These are phyloP conservation scores for Etia nguti DNA, from an alignment of 2,113 vertebrate genomes.

Conservation along the genomic window DNA sequence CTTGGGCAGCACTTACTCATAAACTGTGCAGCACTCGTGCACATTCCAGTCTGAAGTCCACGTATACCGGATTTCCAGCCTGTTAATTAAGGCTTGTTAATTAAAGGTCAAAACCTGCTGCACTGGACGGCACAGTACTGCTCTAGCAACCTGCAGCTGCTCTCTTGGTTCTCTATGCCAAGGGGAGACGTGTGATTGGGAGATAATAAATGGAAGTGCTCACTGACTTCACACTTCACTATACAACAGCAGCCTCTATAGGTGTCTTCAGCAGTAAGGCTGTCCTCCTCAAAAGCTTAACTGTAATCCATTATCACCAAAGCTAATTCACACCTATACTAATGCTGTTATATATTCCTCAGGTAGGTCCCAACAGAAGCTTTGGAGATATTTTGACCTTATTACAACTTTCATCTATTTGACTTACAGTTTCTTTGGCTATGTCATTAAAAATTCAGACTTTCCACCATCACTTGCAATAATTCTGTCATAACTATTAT, in stretches of 20 bases:
- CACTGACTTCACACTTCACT: slow-evolving; percentile 1
- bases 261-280: not conserved
- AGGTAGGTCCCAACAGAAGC: not conserved
- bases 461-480: not conserved
- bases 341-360: not conserved
- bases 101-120: not conserved
- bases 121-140: not conserved
- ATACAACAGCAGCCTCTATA: not conserved
- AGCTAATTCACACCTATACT: not conserved
- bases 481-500: not conserved
- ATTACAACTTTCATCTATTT: not conserved
- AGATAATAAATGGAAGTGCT: slow-evolving; percentile 14
- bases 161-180: not conserved
- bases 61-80: not conserved
- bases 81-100: slow-evolving; percentile 8
- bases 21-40: not conserved
- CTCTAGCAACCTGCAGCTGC: not conserved
- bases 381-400: not conserved
- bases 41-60: not conserved
- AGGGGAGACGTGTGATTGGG: not conserved
- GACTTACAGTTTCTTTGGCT: not conserved
- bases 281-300: slow-evolving; percentile 2
- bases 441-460: not conserved
- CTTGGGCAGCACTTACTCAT: not conserved
- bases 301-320: slow-evolving; percentile 18